phyloP scores from a whole-genome alignment of 64 coral and sea anemone species.

The Anthopleura sola region DNA sequence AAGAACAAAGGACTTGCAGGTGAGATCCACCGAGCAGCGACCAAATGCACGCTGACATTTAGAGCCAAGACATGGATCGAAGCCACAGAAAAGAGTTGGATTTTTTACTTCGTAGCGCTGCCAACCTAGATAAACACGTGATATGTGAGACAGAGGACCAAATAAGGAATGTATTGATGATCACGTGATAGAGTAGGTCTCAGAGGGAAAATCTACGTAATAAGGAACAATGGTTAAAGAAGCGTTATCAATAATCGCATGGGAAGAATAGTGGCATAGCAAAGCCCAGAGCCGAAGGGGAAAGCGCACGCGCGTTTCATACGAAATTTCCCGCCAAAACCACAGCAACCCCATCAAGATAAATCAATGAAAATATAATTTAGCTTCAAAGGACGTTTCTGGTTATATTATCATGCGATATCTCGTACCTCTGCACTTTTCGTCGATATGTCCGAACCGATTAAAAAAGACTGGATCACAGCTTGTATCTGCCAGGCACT shows the following conservation, averaged over 20 bases:
- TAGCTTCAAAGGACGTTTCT: too few relatives aligned
- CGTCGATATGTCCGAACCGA: neutral
- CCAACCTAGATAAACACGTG: neutral
- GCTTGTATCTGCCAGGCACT: slow-evolving; percentile 31
- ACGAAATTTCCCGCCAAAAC: too few relatives aligned
- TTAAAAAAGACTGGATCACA: slow-evolving; percentile 56
- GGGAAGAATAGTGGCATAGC: too few relatives aligned
- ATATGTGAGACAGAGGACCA: neutral
- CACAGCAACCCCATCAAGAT: too few relatives aligned
- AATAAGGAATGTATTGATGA: neutral
- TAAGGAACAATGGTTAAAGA: too few relatives aligned
- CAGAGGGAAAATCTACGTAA: neutral
- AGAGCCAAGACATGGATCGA: neutral
- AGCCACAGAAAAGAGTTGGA: neutral
- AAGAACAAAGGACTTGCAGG: neutral
- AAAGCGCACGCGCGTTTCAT: too few relatives aligned
- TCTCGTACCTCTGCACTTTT: slow-evolving; percentile 32
- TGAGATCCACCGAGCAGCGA: slow-evolving; percentile 3
- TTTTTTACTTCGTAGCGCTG: neutral
- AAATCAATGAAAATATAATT: too few relatives aligned
- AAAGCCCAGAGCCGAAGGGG: too few relatives aligned
- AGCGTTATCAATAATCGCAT: too few relatives aligned
- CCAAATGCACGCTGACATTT: neutral
- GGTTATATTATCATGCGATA: neutral
- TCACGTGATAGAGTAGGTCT: neutral